Base-by-base conservation (phyloP, 2,113 vertebrate genomes). In the Leptodactylus fuscus region DNA sequence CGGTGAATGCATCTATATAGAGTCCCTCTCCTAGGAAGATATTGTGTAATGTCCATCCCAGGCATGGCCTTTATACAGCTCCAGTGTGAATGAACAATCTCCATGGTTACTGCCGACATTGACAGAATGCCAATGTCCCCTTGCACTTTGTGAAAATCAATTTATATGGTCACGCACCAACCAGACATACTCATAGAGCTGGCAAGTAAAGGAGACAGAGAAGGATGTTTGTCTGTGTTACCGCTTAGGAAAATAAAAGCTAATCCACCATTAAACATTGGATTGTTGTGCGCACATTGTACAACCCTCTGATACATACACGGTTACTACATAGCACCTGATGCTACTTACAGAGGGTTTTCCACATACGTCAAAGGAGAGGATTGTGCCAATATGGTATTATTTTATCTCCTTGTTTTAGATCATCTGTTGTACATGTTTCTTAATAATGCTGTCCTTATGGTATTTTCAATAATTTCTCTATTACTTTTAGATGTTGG, bases 111-210 rank as follows among this genome's bases (percentile, higher is more conserved):
- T 70, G 62, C 46, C 8, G 44, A 51, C 81, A 82, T 51, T 69
- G 65, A 51, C 81, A 70, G 81, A 70, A 82, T 82, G 44, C 27
- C 65, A 82, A 82, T 82, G 48, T 51, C 29, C 67, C 32, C 67
- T 70, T 41, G 67, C 38, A 53, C 65, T 82, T 51, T 53, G 44
- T 53, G 46, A 49, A 53, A 71, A 70, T 70, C 44, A 48, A 69
- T 51, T 82, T 51, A 8, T 38, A 73, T 36, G 32, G 48, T 71
- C 48, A 53, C 18, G 48, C 67, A 41, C 18, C 32, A 38, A 41
- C 51, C 76, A 60, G 32, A 58, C 76, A 41, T 55, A 36, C 34
- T 58, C 51, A 36, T n/a, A n/a, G 75, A 34, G 18, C 49, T 44
- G 38, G 70, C 36, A n/a, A n/a, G n/a, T n/a, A n/a, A n/a, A n/a